Base-by-base conservation (phyloP, 2,888 invertebrate genomes). In the Hirtodrosophila trivittata region DNA sequence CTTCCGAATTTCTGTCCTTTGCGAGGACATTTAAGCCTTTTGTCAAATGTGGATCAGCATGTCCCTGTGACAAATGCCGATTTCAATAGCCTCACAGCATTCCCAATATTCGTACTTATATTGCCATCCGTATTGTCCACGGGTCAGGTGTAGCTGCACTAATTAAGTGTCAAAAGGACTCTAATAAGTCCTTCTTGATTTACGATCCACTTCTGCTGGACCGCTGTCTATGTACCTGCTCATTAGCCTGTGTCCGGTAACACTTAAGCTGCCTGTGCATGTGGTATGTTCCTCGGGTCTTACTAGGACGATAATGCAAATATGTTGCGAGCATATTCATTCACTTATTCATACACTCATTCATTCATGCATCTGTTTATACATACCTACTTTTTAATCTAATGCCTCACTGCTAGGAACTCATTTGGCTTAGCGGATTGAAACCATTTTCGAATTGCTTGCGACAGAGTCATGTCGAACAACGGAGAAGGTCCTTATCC, bases 81-180 rank as follows among this genome's bases (percentile, higher is more conserved):
- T 43, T 43, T 57, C n/a, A 26, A 50, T 30, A 21, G 13, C 28
- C 5, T 21, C 2, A 21, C 13, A 28, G 30, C 18, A 41, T 1
- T 6, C 16, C 14, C 8, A 8, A 10, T 6, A 28, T 12, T 18
- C 8, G 13, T 12, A 8, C 18, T 3, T 21, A 21, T 21, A n/a
- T n/a, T n/a, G n/a, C 18, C 18, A 3, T 21, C 5, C 3, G 18
- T 21, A 21, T 21, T 21, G 18, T 5, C 18, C 18, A 30, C 2
- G 9, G 18, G n/a, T 25, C 43, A 42, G 70, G 66, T 62, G 62
- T 62, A 43, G 56, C 66, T 57, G 60, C 28, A 35, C 68, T 80
- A 81, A 80, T 80, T 84, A 72, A 63, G 77, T 80, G 81, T 65
- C 72, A 81, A 77, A 77, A 55, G 77, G 84, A 58, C 81, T 83